These are phyloP conservation scores for Apeltes quadracus DNA, from an alignment of 2,113 vertebrate species.

Conservation along the genomic window DNA sequence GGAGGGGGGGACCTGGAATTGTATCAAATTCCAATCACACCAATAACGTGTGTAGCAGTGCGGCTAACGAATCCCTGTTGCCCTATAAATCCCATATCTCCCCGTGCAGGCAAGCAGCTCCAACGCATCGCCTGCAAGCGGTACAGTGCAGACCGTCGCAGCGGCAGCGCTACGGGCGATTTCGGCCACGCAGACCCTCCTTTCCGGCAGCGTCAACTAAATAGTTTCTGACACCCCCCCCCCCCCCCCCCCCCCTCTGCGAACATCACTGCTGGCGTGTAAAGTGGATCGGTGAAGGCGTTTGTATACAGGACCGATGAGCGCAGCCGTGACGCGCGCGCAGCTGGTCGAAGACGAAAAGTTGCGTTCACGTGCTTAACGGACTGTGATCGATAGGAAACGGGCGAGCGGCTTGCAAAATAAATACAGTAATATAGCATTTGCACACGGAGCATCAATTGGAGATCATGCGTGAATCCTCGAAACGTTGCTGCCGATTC, in stretches of 20 bases:
- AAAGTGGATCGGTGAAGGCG: conserved; percentile 15
- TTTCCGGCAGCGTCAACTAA: conserved; percentile 51
- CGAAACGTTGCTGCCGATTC: conserved; percentile 2
- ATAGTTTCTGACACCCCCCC: conserved; percentile 46
- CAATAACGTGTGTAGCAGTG: conserved; percentile 41
- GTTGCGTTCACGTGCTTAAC: not conserved
- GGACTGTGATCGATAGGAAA: conserved; percentile 41
- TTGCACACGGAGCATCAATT: conserved; percentile 10
- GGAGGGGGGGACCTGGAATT: conserved; percentile 32
- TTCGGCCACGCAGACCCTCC: conserved; percentile 63
- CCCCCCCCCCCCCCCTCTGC: not conserved
- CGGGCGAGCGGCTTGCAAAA: not conserved
- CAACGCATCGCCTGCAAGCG: conserved; percentile 57
- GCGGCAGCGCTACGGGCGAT: conserved; percentile 58
- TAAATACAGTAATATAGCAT: not conserved
- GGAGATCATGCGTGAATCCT: not conserved
- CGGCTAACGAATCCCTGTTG: conserved; percentile 46
- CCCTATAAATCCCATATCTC: conserved; percentile 51
- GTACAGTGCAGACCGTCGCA: conserved; percentile 51
- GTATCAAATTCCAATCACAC: conserved; percentile 55
- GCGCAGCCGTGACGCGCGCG: conserved; percentile 40
- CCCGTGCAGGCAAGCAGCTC: conserved; percentile 48
- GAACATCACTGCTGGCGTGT: conserved; percentile 32
- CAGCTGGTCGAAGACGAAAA: conserved; percentile 44
- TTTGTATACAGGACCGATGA: conserved; percentile 40